A percentile compares a stretch with the other conserved stretches of the same genome.
Evolutionary conservation across 2,888 invertebrate genomes (phyloP).

Genomic region (Acanthopleura granulata): DNA sequence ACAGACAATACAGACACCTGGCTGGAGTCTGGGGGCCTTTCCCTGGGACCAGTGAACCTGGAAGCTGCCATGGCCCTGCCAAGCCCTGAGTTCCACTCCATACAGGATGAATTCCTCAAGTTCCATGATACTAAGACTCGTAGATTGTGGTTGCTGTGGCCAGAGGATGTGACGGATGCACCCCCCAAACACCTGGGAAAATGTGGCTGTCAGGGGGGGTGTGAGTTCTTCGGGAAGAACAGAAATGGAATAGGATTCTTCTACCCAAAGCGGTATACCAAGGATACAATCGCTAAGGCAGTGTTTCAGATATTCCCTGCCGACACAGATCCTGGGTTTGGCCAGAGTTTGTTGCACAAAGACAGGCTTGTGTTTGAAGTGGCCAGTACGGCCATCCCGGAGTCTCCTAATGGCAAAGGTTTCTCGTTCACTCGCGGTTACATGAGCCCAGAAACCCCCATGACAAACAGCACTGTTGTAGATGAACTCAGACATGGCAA

Average conservation of each 20-base stretch:
- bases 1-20: constrained; percentile 72
- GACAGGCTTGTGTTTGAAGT: constrained; percentile 89
- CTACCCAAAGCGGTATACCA: constrained; percentile 74
- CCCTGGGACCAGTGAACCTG: constrained; percentile 89
- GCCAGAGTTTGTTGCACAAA: constrained; percentile 92
- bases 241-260: constrained; percentile 90
- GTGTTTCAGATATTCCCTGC: constrained; percentile 58
- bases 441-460: constrained; percentile 59
- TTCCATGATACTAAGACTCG: constrained; percentile 83
- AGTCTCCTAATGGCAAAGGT: constrained; percentile 34
- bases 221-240: constrained; percentile 93
- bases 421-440: constrained; percentile 61
- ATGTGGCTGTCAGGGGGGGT: constrained; percentile 97
- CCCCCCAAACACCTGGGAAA: constrained; percentile 70
- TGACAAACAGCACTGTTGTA: constrained; percentile 35
- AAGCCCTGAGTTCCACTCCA: constrained; percentile 53
- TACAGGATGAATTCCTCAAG: constrained; percentile 70
- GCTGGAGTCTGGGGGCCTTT: constrained; percentile 92
- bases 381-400: constrained; percentile 81
- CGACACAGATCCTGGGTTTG: constrained; percentile 84
- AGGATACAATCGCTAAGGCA: constrained; percentile 43
- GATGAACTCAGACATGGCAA: not conserved
- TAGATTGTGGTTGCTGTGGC: constrained; percentile 95
- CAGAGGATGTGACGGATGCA: constrained; percentile 67
- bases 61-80: constrained; percentile 84